A percentile compares a stretch with the other conserved stretches of the same genome.
These are phyloP conservation scores for Penaeus vannamei DNA, from an alignment of 1,140 invertebrate genomes.

Conservation along the genomic window DNA sequence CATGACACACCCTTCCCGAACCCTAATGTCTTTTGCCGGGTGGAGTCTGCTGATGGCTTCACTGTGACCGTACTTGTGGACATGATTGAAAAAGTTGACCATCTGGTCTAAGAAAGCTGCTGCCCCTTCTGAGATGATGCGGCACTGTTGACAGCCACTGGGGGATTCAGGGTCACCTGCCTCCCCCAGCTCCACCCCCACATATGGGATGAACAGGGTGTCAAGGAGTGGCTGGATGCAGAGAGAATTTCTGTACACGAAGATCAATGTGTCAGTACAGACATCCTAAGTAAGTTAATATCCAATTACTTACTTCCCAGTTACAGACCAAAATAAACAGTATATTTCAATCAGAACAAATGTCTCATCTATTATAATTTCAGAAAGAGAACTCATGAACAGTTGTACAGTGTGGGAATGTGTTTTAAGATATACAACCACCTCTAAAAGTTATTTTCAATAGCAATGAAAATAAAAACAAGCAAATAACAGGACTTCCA, in stretches of 20 bases:
- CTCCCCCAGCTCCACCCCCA: conserved; percentile 51
- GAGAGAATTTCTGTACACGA: conserved; percentile 40
- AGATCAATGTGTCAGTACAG: not conserved
- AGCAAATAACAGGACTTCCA: no score
- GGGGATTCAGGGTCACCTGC: conserved; percentile 53
- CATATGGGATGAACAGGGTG: conserved; percentile 51
- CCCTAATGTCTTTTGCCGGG: not conserved
- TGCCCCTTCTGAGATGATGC: conserved; percentile 38
- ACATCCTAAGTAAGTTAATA: not conserved
- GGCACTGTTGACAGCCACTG: conserved; percentile 42
- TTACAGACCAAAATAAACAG: no score
- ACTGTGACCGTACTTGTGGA: conserved; percentile 48
- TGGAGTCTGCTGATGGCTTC: conserved; percentile 49
- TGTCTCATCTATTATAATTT: no score
- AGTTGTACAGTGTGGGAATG: no score
- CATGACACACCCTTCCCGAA: conserved; percentile 49
- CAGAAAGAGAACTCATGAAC: no score
- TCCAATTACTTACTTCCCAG: not conserved
- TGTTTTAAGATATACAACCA: no score
- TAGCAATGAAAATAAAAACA: no score
- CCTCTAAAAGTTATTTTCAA: no score
- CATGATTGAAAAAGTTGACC: conserved; percentile 57
- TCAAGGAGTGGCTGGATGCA: conserved; percentile 52
- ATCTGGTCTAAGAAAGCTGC: conserved; percentile 47
- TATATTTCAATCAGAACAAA: no score